Conservation (phyloP, 2,113 vertebrate genomes). For the Amphiprion ocellaris region DNA sequence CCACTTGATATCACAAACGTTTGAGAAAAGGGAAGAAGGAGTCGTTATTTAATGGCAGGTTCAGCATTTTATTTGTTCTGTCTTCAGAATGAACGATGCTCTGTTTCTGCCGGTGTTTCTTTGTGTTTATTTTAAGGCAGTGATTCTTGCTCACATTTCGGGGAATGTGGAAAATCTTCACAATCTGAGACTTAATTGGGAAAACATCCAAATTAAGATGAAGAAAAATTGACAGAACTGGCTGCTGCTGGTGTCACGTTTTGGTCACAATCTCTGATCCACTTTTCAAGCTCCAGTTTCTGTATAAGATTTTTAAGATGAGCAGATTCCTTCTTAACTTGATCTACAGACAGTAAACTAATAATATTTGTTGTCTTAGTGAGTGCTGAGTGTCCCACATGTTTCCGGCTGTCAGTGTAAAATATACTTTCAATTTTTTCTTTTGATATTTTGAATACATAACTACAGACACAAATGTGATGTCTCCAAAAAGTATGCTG, state of each 20-base stretch:
- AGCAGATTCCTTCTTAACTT: constrained; percentile 11
- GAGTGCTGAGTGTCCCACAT: neutral
- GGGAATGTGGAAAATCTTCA: constrained; percentile 6
- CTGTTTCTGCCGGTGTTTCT: neutral
- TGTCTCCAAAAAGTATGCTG: neutral
- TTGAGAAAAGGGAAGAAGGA: constrained; percentile 25
- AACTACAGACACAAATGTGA: neutral
- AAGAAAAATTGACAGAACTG: neutral
- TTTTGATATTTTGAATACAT: constrained; percentile 37
- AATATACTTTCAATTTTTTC: constrained; percentile 44
- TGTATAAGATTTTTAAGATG: constrained; percentile 1
- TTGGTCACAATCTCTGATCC: neutral
- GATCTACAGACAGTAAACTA: constrained; percentile 22
- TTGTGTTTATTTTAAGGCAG: constrained; percentile 22
- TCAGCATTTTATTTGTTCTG: neutral
- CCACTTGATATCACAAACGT: constrained; percentile 16
- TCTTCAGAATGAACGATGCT: constrained; percentile 3
- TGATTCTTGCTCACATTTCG: constrained; percentile 20
- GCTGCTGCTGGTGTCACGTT: neutral
- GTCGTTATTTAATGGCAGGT: constrained; percentile 20
- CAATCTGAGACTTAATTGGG: too few species aligned
- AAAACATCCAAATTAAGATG: neutral
- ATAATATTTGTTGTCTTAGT: constrained; percentile 1
- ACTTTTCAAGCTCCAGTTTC: neutral
- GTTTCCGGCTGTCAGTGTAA: constrained; percentile 34